A percentile compares a stretch with the other conserved stretches of the same genome.
Conservation (phyloP, 1,140 invertebrate genomes). For the Cherax quadricarinatus region DNA sequence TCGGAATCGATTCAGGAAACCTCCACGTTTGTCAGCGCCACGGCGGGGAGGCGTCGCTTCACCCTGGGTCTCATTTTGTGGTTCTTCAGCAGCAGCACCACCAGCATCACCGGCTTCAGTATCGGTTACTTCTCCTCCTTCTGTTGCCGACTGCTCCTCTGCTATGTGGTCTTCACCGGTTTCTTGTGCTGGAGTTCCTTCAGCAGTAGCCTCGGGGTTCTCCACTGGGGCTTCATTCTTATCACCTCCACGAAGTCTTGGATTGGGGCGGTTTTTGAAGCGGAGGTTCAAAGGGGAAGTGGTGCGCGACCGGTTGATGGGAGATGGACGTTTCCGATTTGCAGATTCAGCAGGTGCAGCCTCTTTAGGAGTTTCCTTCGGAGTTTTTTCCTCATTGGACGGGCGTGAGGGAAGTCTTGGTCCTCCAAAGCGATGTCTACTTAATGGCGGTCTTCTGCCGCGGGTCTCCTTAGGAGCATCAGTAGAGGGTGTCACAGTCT, state of each 20-base stretch:
- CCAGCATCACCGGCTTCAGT: neutral
- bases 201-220: neutral
- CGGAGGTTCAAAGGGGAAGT: neutral
- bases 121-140: neutral
- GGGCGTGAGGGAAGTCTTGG: neutral
- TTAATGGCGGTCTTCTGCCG: constrained; percentile 8
- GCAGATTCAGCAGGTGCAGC: neutral
- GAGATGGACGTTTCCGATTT: neutral
- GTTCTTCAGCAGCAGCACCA: neutral
- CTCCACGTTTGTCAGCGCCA: neutral
- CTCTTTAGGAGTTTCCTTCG: neutral
- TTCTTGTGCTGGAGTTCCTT: neutral
- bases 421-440: constrained; percentile 30
- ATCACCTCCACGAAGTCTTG: neutral
- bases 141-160: neutral
- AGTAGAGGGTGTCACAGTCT: neutral
- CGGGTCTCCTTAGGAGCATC: neutral
- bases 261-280: neutral
- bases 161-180: neutral
- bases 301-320: neutral
- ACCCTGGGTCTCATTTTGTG: neutral
- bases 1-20: neutral
- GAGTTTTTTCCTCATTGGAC: neutral
- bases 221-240: neutral
- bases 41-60: neutral